Base-by-base conservation (phyloP, 2,113 vertebrate genomes). In the Heterochromis multidens region DNA sequence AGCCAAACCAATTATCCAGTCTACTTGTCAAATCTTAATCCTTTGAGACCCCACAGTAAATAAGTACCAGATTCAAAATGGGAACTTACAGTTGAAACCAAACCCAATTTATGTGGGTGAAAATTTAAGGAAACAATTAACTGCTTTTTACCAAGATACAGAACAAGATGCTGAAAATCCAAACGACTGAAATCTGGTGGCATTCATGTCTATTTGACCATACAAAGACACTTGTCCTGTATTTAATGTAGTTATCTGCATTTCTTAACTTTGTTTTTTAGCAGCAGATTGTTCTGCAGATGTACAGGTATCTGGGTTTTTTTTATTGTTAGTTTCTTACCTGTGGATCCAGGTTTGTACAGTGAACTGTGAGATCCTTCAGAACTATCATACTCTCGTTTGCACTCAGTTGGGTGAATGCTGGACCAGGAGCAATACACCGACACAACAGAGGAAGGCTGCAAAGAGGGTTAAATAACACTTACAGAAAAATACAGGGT, bases 381-480 rank as follows among this genome's bases (percentile, higher is more conserved):
- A 94, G 83, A 49, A 95, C 12, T 0, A 37, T 46, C 2, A 80
- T 1, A 49, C 5, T 91, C 27, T 96, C 3, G 2, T 4, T 9
- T 10, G 14, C 0, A 5, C 13, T 91, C 77, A 96, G 85, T 52
- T 94, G 90, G 19, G 0, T 60, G 79, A 94, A 96, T 0, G 94
- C 93, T 1, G 8, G 11, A 2, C 84, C 94, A 2, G 95, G 95
- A 57, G 83, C 95, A 1, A 43, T 33, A 43, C 96, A 96, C 6
- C 79, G 91, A 58, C 54, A 87, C 61, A 33, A 2, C 13, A 81
- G 21, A 59, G 95, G 94, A 62, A 96, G 94, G 35, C 96, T 96
- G 72, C 9, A 85, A 52, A 61, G 27, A 88, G 19, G 29, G 17
- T 10, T 27, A 33, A 31, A 46, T n/a, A 49, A 25, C 13, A 8